Conservation (phyloP, 1,140 invertebrate genomes). For the Drosophila lini region DNA sequence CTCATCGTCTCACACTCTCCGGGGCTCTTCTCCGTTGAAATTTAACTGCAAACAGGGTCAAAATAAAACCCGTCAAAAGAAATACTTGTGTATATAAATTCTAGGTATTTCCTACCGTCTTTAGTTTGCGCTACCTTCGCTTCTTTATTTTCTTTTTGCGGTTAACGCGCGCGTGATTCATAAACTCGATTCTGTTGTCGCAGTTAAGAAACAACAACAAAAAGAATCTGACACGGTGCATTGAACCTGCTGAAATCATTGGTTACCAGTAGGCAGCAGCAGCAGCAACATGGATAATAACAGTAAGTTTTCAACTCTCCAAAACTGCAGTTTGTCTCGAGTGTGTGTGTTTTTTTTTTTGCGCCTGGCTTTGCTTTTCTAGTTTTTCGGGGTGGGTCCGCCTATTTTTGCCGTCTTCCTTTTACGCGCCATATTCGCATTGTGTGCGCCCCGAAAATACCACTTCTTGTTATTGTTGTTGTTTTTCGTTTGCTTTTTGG, state of each 20-base stretch:
- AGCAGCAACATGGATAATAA: conserved; percentile 33
- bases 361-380: conserved; percentile 19
- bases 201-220: conserved; percentile 8
- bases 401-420: conserved; percentile 49
- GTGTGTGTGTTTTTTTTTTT: conserved; percentile 10
- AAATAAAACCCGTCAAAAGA: conserved; percentile 59
- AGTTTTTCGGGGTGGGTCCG: conserved; percentile 73
- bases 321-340: conserved; percentile 14
- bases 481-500: conserved; percentile 19
- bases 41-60: conserved; percentile 72
- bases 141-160: conserved; percentile 51
- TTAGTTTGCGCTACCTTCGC: conserved; percentile 16
- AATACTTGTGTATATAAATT: conserved; percentile 58
- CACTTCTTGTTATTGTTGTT: conserved; percentile 31
- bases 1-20: background rate
- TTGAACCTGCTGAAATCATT: conserved; percentile 66
- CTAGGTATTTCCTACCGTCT: conserved; percentile 60
- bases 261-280: conserved; percentile 44
- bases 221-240: conserved; percentile 50
- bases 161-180: conserved; percentile 79
- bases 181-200: conserved; percentile 47
- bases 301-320: conserved; percentile 24
- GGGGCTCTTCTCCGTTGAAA: conserved; percentile 34
- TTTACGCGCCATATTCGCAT: conserved; percentile 65
- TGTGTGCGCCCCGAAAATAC: conserved; percentile 41